Base-by-base conservation (phyloP, 2,797 vertebrate genomes). In the Karalla daura region DNA sequence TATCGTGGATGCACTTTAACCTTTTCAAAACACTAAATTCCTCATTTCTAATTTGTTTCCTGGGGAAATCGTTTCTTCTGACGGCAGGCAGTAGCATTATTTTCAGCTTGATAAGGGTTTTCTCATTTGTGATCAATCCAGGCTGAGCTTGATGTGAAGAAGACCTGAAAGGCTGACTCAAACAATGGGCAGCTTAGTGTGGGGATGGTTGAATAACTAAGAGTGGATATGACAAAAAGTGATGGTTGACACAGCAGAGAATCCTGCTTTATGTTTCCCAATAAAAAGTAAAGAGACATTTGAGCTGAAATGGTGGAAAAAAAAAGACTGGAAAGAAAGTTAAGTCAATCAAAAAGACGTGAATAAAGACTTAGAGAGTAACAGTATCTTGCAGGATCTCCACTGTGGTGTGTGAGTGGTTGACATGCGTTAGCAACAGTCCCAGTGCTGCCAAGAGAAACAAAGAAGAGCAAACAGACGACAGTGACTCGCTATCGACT, bases 391-490 rank as follows among this genome's bases (percentile, higher is more conserved):
- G n/a, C n/a, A n/a, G n/a, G n/a, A n/a, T 62, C 53, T 37, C 33
- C 30, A 14, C 35, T 54, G 41, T 46, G 13, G 5, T 33, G 30
- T 63, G 39, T 45, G 15, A 11, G 2, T 18, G 40, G 61, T 3
- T 24, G 40, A 15, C 66, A 59, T 63, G 23, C 25, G 5, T 47
- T 78, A 50, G 62, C 78, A 47, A 51, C 45, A 37, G 20, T 40
- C 5, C 24, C 14, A 13, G 20, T 52, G 27, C 49, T 71, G 63
- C 63, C 61, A 76, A 76, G 65, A 37, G 51, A 79, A 84, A 63
- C 75, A 76, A 69, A 49, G 44, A 50, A 4, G 44, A 67, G 51
- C 54, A 70, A 85, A 83, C 32, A 75, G 44, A 64, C 35, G 23
- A 41, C 41, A 40, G 32, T 14, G 18, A 53, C 30, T 71, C 58